phyloP scores from a whole-genome alignment of 2,888 invertebrate genomes.

The Zygaena filipendulae region DNA sequence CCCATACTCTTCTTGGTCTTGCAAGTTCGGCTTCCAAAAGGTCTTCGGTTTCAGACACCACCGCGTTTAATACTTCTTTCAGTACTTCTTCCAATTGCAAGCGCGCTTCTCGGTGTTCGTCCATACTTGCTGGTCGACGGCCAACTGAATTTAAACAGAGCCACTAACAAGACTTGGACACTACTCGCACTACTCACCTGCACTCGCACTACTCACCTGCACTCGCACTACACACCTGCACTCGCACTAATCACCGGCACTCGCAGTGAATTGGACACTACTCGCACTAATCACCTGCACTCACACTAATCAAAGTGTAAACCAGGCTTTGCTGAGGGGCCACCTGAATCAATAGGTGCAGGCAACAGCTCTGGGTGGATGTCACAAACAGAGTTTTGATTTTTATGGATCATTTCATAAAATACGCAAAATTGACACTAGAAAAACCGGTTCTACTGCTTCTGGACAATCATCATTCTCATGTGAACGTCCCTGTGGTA shows the following conservation, averaged over 20 bases:
- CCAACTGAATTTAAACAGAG: constrained; percentile 9
- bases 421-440: constrained; percentile 15
- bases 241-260: too few species aligned
- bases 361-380: too few species aligned
- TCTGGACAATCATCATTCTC: constrained; percentile 26
- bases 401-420: constrained; percentile 27
- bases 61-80: constrained; percentile 13
- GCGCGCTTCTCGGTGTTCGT: constrained; percentile 11
- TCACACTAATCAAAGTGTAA: too few species aligned
- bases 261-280: too few species aligned
- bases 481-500: constrained; percentile 20
- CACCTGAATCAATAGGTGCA: too few species aligned
- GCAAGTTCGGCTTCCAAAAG: constrained; percentile 14
- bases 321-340: too few species aligned
- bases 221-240: too few species aligned
- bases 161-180: too few species aligned
- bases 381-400: too few species aligned
- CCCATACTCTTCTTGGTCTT: constrained; percentile 15
- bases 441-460: constrained; percentile 22
- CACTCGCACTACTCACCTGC: constrained; percentile 6
- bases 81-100: constrained; percentile 12
- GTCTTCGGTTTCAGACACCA: constrained; percentile 15
- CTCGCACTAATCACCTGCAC: too few species aligned
- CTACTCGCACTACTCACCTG: too few species aligned
- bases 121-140: constrained; percentile 11